Conservation (phyloP, 2,113 vertebrate species). For the Drymodes brunneopygia region DNA sequence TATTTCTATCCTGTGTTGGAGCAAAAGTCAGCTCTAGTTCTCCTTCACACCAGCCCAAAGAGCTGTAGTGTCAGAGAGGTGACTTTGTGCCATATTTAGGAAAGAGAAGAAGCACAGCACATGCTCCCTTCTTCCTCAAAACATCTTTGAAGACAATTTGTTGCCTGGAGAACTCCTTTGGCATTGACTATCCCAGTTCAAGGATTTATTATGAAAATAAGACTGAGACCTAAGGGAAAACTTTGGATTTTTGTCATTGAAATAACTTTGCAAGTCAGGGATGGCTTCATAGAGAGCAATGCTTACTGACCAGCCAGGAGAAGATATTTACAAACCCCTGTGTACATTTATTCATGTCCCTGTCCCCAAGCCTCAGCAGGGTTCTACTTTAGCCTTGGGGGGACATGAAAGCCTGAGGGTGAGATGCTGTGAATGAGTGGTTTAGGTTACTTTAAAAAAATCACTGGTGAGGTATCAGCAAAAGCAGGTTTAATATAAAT, state of each 20-base stretch:
- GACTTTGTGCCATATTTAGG: not conserved
- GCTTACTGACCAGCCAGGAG: not conserved
- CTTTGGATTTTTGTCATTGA: not conserved
- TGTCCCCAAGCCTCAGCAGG: not conserved
- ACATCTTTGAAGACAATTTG: not conserved
- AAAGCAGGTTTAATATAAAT: not conserved
- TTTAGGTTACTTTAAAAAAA: not conserved
- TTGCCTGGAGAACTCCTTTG: not conserved
- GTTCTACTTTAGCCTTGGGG: not conserved
- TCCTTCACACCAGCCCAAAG: not conserved
- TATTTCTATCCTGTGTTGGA: not conserved
- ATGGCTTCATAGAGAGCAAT: not conserved
- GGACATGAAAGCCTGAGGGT: not conserved
- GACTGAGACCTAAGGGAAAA: not conserved
- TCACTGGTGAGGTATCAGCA: not conserved
- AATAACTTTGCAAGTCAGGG: not conserved
- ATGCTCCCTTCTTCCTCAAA: not conserved
- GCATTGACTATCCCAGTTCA: not conserved
- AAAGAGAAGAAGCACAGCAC: not conserved
- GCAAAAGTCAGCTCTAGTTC: not conserved
- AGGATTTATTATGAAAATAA: not conserved
- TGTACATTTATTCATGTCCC: not conserved
- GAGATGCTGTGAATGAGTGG: not conserved
- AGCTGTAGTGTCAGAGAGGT: not conserved
- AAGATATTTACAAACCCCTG: not conserved